Percentiles rank a stretch among this genome's conserved stretches.
These are phyloP conservation scores for Adoxophyes honmai DNA, from an alignment of 1,140 invertebrate species.

Conservation along the genomic window DNA sequence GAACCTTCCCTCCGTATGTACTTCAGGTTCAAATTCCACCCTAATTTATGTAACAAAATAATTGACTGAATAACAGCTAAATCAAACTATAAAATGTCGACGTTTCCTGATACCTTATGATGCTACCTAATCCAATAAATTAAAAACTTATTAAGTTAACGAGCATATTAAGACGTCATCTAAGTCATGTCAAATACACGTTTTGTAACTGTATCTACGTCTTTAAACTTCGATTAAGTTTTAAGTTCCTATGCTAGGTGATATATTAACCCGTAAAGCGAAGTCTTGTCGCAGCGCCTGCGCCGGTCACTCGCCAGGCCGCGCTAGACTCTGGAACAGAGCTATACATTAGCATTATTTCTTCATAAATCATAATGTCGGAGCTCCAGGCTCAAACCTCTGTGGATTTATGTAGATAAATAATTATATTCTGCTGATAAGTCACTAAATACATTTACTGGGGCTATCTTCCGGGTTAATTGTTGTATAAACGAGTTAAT, in stretches of 20 bases:
- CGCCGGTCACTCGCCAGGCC: constrained; percentile 28
- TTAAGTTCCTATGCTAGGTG: not conserved
- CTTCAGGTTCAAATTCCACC: too few species aligned
- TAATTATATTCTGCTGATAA: too few species aligned
- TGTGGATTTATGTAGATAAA: not conserved
- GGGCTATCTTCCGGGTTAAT: too few species aligned
- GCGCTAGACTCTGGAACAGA: constrained; percentile 26
- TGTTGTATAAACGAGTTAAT: too few species aligned
- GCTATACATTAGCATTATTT: constrained; percentile 59
- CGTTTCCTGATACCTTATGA: too few species aligned
- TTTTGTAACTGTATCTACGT: not conserved
- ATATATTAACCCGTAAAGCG: too few species aligned
- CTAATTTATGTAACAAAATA: too few species aligned
- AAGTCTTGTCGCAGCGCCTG: constrained; percentile 19
- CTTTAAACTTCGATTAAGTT: constrained; percentile 6
- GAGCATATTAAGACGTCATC: not conserved
- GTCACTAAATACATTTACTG: too few species aligned
- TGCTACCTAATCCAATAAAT: not conserved
- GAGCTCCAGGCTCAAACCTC: constrained; percentile 17
- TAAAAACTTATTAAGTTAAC: constrained; percentile 11
- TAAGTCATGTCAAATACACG: not conserved
- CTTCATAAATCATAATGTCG: constrained; percentile 56
- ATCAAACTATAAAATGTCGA: too few species aligned
- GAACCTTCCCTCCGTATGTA: too few species aligned
- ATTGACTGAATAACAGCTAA: too few species aligned